Conservation (phyloP, 2,797 vertebrate species). For the Mycteria americana region DNA sequence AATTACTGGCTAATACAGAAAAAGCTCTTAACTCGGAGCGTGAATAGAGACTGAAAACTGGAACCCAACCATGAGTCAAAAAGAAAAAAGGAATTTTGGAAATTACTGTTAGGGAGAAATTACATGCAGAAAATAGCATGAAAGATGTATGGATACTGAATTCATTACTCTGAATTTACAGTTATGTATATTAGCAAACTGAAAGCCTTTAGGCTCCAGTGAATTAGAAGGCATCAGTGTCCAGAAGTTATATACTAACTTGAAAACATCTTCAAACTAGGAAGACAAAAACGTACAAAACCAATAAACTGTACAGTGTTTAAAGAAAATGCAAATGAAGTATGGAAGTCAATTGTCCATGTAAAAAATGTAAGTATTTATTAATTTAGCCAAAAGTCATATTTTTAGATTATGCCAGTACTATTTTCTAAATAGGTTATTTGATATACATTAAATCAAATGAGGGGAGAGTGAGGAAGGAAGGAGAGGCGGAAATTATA, state of each 20-base stretch:
- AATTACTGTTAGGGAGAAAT: background rate
- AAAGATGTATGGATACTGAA: background rate
- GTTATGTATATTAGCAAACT: background rate
- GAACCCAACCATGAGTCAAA: rapidly evolving
- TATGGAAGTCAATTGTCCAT: background rate
- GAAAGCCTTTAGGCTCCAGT: background rate
- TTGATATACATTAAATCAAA: background rate
- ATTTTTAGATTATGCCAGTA: background rate
- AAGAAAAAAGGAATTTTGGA: background rate
- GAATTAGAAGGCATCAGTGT: background rate
- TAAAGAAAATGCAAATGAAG: background rate
- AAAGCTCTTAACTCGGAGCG: background rate
- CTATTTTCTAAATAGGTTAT: background rate
- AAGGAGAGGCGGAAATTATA: background rate
- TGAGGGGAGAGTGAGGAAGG: background rate
- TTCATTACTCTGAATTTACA: background rate
- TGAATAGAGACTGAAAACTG: background rate
- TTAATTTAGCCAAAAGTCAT: background rate
- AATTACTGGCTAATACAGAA: background rate
- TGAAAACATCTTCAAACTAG: background rate
- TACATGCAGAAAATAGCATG: background rate
- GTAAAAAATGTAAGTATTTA: background rate
- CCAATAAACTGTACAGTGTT: background rate
- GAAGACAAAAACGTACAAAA: background rate
- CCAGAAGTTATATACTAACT: background rate